These are phyloP conservation scores for Steinernema feltiae DNA, from an alignment of 1,140 invertebrate genomes.

Conservation along the genomic window DNA sequence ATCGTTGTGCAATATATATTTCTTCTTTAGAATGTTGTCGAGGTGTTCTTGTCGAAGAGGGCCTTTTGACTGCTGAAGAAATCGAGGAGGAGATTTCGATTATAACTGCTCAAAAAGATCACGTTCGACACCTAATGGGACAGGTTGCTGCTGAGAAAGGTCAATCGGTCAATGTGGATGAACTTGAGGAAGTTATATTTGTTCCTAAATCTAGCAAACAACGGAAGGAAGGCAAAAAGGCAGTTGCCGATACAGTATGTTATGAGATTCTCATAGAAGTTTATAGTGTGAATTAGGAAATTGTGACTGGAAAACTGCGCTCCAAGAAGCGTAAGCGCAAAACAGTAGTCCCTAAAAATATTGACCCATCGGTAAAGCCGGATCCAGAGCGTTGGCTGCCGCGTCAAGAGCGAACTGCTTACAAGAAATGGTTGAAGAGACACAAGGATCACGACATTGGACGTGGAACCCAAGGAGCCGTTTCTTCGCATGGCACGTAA, in stretches of 20 bases:
- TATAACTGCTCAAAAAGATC: neutral
- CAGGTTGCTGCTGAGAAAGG: neutral
- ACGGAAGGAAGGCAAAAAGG: neutral
- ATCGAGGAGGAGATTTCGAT: neutral
- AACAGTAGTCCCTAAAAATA: neutral
- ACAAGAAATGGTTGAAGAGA: neutral
- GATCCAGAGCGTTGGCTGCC: conserved; percentile 3
- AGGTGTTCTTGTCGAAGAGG: neutral
- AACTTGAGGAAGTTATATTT: neutral
- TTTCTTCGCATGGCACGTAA: neutral
- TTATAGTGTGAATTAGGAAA: neutral
- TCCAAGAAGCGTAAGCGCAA: neutral
- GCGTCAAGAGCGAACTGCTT: neutral
- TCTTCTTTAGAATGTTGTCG: neutral
- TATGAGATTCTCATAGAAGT: neutral
- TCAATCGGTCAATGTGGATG: neutral
- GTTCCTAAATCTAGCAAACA: neutral
- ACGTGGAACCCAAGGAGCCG: neutral
- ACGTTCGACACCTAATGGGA: neutral
- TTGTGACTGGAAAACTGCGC: neutral
- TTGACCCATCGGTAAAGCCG: neutral
- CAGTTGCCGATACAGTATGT: neutral
- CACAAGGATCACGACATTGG: neutral
- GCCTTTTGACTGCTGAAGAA: neutral
- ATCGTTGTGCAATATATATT: no score